Evolutionary conservation across 2,888 invertebrate species (phyloP).

Genomic region (Galeopsomyia nigrocyanea): DNA sequence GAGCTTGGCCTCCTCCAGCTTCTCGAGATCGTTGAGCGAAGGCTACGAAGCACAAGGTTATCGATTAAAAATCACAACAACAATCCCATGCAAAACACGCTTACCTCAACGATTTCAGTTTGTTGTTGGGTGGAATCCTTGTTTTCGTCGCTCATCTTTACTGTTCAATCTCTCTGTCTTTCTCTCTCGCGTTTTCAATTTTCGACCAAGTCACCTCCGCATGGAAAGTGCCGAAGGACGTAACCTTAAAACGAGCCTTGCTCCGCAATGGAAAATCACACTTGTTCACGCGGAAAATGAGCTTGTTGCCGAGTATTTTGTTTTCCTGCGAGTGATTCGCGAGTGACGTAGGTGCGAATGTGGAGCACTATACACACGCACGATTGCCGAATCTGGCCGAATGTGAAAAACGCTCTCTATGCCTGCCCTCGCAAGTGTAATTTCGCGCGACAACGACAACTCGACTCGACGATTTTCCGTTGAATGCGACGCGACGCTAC

Average conservation of each 20-base stretch:
- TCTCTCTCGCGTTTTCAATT: background rate
- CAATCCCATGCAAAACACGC: background rate
- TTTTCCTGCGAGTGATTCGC: background rate
- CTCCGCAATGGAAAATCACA: background rate
- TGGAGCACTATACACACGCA: background rate
- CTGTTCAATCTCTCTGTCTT: slow-evolving; percentile 4
- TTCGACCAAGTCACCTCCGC: slow-evolving; percentile 30
- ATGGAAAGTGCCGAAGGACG: slow-evolving; percentile 28
- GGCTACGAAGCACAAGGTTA: slow-evolving; percentile 60
- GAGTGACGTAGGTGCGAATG: background rate
- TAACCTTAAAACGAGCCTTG: slow-evolving; percentile 29
- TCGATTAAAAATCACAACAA: slow-evolving; percentile 3
- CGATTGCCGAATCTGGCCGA: no score
- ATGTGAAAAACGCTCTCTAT: no score
- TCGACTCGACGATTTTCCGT: no score
- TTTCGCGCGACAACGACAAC: no score
- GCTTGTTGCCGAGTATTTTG: background rate
- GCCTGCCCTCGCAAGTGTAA: no score
- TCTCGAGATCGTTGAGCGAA: slow-evolving; percentile 82
- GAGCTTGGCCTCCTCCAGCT: slow-evolving; percentile 92
- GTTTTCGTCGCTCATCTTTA: slow-evolving; percentile 62
- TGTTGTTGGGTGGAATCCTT: slow-evolving; percentile 55
- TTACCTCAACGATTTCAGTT: slow-evolving; percentile 56
- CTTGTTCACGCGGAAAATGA: slow-evolving; percentile 29
- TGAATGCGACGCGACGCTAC: no score